These are phyloP conservation scores for Hippocampus barbouri DNA, from an alignment of 2,113 vertebrate species.

Conservation along the genomic window DNA sequence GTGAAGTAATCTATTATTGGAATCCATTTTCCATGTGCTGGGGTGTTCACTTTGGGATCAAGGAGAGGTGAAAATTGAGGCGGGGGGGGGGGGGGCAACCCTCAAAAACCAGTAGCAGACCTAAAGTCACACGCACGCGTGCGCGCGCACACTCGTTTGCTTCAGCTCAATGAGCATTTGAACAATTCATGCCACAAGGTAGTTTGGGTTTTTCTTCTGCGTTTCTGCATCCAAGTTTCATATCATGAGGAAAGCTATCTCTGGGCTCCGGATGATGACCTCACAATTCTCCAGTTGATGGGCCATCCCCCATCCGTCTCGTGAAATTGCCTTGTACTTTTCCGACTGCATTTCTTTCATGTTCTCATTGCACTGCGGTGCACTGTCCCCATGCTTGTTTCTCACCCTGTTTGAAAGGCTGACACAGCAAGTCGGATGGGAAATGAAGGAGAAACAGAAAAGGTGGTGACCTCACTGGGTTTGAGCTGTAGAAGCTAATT, in stretches of 20 bases:
- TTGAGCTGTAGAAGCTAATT: slow-evolving; percentile 18
- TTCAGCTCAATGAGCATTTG: neutral
- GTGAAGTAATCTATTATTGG: slow-evolving; percentile 68
- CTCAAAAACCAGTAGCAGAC: slow-evolving; percentile 40
- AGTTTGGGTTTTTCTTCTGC: neutral
- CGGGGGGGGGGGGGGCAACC: slow-evolving; percentile 19
- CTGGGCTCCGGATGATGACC: neutral
- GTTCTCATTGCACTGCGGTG: slow-evolving; percentile 7
- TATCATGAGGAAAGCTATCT: neutral
- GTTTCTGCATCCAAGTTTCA: neutral
- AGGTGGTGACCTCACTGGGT: slow-evolving; percentile 1
- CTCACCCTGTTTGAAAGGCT: neutral
- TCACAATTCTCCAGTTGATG: neutral
- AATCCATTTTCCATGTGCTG: slow-evolving; percentile 27
- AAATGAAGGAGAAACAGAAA: slow-evolving; percentile 5
- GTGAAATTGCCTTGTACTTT: slow-evolving; percentile 7
- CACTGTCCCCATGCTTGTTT: neutral
- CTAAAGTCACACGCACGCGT: neutral
- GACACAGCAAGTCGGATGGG: neutral
- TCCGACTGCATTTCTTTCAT: slow-evolving; percentile 16
- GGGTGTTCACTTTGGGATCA: slow-evolving; percentile 17
- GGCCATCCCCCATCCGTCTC: neutral
- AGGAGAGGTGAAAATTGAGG: slow-evolving; percentile 52
- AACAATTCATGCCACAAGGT: neutral
- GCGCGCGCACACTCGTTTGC: slow-evolving; percentile 4